Evolutionary conservation across 2,888 invertebrate genomes (phyloP), one percentile per base, ranked within the genome.

Genomic region (Ectemnius cavifrons): DNA sequence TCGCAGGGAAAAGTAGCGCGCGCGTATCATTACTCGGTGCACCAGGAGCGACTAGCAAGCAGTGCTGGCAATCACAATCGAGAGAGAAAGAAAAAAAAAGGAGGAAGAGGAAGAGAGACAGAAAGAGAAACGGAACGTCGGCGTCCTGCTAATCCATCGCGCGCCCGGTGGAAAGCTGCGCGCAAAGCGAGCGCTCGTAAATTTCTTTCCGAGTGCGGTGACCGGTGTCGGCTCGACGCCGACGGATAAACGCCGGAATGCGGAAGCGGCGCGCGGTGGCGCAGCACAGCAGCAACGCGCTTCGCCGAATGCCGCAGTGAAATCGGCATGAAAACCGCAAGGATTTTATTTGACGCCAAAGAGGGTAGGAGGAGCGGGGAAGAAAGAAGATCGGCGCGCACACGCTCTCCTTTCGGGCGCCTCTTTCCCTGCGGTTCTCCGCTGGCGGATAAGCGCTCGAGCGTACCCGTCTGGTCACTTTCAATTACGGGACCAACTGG

Each of bases 291-390:
- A 20, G 60, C 71, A 57, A 58, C 63, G 82, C 74, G 75, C 75
- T 79, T 79, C 84, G 76, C 67, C 84, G 81, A 83, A 83, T 76
- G 75, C 73, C 75, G n/a, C 73, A 82, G 83, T 84, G 83, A 83
- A 83, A 83, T 83, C 83, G 73, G 84, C 84, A 81, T 84, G 83
- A 75, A 83, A 79, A 83, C 83, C 83, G 73, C 83, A 79, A 84
- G 72, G 75, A 84, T 84, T 83, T 83, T 84, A 83, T 83, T 83
- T 84, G 68, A 81, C 84, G 61, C 83, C 73, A 58, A 4, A 1
- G 59, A 76, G 75, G 71, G 73, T 71, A 80, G 69, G n/a, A n/a
- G n/a, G n/a, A 47, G 45, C 46, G 45, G 23, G 14, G 37, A 37
- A 11, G 37, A 37, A 37, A 37, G 37, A 11, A 37, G 37, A 37